Percentiles rank a stretch among this genome's conserved stretches.
These are phyloP conservation scores for Rhadina sibilatrix DNA, from an alignment of 2,113 vertebrate species.

Conservation along the genomic window DNA sequence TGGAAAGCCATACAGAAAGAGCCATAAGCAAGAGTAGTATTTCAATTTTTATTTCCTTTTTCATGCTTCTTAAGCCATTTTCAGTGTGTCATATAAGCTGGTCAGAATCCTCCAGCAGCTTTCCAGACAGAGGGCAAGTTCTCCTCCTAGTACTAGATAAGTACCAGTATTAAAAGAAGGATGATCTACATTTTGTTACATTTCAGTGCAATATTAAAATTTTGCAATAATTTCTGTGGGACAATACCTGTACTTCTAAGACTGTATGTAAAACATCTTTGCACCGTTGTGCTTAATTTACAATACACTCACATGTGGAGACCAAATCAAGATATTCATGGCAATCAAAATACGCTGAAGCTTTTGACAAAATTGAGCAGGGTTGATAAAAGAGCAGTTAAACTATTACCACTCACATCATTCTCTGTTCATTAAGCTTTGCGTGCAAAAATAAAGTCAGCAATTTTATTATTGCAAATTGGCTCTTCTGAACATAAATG, in stretches of 20 bases:
- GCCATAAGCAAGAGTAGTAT: neutral
- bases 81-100: neutral
- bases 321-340: neutral
- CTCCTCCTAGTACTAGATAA: neutral
- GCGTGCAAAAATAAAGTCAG: neutral
- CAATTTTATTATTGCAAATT: neutral
- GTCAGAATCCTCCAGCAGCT: neutral
- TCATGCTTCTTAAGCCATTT: neutral
- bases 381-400: neutral
- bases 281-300: neutral
- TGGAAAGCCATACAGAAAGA: neutral
- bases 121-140: neutral
- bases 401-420: neutral
- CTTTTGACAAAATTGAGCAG: neutral
- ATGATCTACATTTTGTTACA: neutral
- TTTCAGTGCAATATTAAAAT: neutral
- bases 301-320: neutral
- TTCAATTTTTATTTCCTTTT: neutral
- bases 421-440: neutral
- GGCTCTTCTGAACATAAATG: neutral
- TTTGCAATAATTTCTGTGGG: neutral
- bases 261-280: neutral
- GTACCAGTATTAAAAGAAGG: neutral
- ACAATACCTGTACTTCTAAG: neutral
- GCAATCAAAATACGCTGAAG: neutral